A percentile compares a stretch with the other conserved stretches of the same genome.
Evolutionary conservation across 2,888 invertebrate genomes (phyloP).

Genomic region (Cerceris rybyensis): DNA sequence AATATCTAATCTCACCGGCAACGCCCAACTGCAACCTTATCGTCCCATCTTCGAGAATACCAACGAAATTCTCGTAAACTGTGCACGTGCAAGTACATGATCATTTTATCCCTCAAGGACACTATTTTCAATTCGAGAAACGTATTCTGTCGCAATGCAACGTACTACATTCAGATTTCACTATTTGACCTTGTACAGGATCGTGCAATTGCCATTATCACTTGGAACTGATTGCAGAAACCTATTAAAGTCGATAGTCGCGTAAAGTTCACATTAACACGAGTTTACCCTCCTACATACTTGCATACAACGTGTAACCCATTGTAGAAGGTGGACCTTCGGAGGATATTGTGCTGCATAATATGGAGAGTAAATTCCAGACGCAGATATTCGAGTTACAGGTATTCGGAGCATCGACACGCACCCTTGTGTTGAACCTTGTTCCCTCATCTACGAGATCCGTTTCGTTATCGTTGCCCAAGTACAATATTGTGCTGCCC

Average conservation of each 20-base stretch:
- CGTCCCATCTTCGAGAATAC: conserved; percentile 33
- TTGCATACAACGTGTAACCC: conserved; percentile 12
- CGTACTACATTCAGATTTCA: too few species aligned
- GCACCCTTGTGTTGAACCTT: conserved; percentile 28
- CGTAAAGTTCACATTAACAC: conserved; percentile 51
- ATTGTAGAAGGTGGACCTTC: conserved; percentile 10
- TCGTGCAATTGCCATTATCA: conserved; percentile 29
- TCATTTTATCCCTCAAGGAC: conserved; percentile 43
- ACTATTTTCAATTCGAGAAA: conserved; percentile 52
- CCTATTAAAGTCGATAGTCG: conserved; percentile 57
- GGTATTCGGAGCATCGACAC: conserved; percentile 30
- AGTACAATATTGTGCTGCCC: conserved; percentile 35
- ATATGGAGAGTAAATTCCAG: conserved; percentile 39
- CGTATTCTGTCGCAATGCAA: too few species aligned
- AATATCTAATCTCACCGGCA: conserved; percentile 3
- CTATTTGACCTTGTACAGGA: conserved; percentile 43
- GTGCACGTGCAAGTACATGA: conserved; percentile 44
- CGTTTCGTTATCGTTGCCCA: conserved; percentile 13
- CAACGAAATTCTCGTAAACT: conserved; percentile 54
- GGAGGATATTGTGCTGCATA: conserved; percentile 31
- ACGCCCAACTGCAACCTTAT: conserved; percentile 43
- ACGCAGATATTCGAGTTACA: conserved; percentile 25
- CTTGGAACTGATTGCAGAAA: conserved; percentile 24
- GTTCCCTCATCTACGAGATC: conserved; percentile 7
- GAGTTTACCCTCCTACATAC: conserved; percentile 13